Percentiles rank a stretch among this genome's conserved stretches.
Conservation (phyloP, 2,888 invertebrate genomes). For the Lamellibrachia columna region DNA sequence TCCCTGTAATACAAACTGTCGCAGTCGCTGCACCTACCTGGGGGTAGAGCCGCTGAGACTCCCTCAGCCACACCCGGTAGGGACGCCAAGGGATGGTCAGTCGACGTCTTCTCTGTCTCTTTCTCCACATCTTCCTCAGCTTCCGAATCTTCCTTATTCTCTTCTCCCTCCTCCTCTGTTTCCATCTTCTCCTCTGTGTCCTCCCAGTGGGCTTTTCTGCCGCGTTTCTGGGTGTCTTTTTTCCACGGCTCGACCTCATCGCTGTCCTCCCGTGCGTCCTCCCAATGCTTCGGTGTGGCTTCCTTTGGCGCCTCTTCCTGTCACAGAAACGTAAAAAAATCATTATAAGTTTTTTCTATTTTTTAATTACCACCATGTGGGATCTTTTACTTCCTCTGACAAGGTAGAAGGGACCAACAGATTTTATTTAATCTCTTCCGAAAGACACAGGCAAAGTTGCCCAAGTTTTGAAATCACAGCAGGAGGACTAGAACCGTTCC, state of each 20-base stretch:
- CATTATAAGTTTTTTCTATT: too few species aligned
- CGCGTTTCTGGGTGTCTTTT: conserved; percentile 37
- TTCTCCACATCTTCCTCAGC: background rate
- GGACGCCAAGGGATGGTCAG: background rate
- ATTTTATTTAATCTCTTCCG: too few species aligned
- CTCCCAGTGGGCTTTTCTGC: conserved; percentile 37
- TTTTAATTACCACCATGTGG: too few species aligned
- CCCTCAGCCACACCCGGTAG: conserved; percentile 54
- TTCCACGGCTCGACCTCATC: conserved; percentile 34
- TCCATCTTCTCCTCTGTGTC: conserved; percentile 7
- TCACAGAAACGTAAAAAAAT: background rate
- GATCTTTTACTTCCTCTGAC: too few species aligned
- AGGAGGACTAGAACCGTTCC: too few species aligned
- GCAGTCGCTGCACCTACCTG: conserved; percentile 32
- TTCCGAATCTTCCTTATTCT: background rate
- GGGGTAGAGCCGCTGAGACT: conserved; percentile 50
- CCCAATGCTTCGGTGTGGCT: background rate
- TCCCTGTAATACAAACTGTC: too few species aligned
- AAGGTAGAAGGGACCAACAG: too few species aligned
- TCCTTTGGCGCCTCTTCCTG: conserved; percentile 27
- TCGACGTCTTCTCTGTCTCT: background rate
- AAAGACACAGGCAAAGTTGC: too few species aligned
- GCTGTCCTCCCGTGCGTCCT: conserved; percentile 38
- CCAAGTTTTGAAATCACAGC: too few species aligned
- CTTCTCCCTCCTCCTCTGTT: conserved; percentile 21